Base-by-base conservation (phyloP, 2,113 vertebrate species). In the Prunella fulvescens region DNA sequence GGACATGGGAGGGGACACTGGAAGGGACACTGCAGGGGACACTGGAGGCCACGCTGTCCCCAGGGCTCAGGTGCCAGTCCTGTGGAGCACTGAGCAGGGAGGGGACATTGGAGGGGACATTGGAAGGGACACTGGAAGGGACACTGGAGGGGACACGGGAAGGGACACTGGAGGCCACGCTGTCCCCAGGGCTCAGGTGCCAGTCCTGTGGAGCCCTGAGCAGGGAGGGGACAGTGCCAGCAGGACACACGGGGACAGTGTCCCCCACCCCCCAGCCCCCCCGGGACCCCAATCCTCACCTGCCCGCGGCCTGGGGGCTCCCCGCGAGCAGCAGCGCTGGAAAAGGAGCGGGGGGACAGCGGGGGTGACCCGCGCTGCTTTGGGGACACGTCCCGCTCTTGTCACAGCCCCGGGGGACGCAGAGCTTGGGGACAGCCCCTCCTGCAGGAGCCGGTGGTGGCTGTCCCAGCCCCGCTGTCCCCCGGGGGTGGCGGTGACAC, bases 11-110 rank as follows among this genome's bases (percentile, higher is more conserved):
- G n/a, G 33, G 45, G 45, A 96, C 97, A 61, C 98, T 98, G 83
- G 98, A 99, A 18, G 98, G 51, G 51, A 53, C 51, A 14, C 17
- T 2, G 61, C 28, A 18, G 44, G 31, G 64, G 45, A 96, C 97
- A 61, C 98, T 98, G 82, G 98, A 99, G 19, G 98, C 96, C 94
- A 98, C 95, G 95, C 98, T 99, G 89, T 98, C 96, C 42, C 98
- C 98, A 91, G 98, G 92, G 14, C 48, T 50, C 23, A 48, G 24
- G 23, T 7, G 47, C 7, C 37, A 9, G 37, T 37, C 37, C 37
- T 37, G 37, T 37, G 14, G 48, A 48, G 48, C 48, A 12, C 48
- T 48, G 23, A 8, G 23, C 23, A 8, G 47, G 23, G 47, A 48
- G 42, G 42, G 42, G 42, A 44, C 42, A 23, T 13, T 6, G 39